phyloP scores from a whole-genome alignment of 2,113 vertebrate genomes.

The Astur gentilis region DNA sequence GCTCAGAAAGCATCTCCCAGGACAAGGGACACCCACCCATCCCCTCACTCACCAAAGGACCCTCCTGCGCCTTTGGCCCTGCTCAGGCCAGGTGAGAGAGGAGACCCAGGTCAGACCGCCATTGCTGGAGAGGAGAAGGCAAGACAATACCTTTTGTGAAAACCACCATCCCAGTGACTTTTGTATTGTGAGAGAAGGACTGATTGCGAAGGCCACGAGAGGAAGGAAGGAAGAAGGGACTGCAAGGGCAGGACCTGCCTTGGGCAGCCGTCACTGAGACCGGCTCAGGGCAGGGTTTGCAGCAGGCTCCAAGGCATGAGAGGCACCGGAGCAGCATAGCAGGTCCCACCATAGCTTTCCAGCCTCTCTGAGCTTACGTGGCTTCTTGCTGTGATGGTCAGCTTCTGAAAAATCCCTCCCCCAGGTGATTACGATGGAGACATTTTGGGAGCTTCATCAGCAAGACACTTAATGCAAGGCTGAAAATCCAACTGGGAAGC shows the following conservation, averaged over 20 bases:
- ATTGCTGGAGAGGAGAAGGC: not conserved
- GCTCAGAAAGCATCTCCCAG: not conserved
- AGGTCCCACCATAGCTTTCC: not conserved
- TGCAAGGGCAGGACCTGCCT: not conserved
- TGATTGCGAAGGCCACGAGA: accelerated
- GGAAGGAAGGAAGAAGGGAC: not conserved
- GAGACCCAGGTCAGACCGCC: accelerated
- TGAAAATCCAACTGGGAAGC: not conserved
- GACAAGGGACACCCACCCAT: too few species aligned
- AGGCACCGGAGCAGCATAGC: not conserved
- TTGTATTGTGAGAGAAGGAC: not conserved
- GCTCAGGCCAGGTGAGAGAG: not conserved
- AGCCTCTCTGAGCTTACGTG: not conserved
- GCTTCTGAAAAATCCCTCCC: not conserved
- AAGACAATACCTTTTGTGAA: not conserved
- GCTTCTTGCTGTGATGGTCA: not conserved
- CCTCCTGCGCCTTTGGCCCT: not conserved
- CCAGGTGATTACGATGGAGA: not conserved
- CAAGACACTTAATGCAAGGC: not conserved
- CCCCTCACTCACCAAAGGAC: accelerated
- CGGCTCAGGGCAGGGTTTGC: not conserved
- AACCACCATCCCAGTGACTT: not conserved
- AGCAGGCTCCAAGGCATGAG: accelerated
- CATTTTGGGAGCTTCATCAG: not conserved
- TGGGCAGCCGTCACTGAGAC: accelerated